Evolutionary conservation across 2,888 invertebrate species (phyloP), one percentile per base, ranked within the genome.

Genomic region (Drosophila aldrichi): DNA sequence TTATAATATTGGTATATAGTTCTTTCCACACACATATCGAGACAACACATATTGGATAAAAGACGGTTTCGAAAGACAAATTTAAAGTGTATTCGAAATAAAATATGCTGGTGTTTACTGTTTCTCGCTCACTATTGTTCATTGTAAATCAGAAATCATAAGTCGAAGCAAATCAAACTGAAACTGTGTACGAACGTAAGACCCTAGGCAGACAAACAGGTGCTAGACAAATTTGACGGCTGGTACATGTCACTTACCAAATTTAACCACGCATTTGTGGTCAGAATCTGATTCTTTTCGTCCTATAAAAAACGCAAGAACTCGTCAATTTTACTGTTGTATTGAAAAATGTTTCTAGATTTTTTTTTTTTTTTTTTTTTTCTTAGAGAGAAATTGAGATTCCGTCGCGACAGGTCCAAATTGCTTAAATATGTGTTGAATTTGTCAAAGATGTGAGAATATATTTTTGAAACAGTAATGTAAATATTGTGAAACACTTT

Each of bases 221-320:
- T 89, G 81, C 81, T 77, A 80, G 73, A 80, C 84, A 81, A 84
- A 69, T 68, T 81, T 82, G 66, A 89, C 71, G 81, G 77, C 92
- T 93, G 93, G 93, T 93, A 93, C 93, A 93, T 93, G 93, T 94
- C 94, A 97, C 98, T 97, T 96, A 98, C 98, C 97, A 98, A 95
- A 95, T 98, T 97, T 93, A 98, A 96, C 98, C 98, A 98, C 94
- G 98, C 97, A 95, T 98, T 98, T 94, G 98, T 98, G 93, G 98
- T 97, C 94, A 98, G 96, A 94, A 98, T 98, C 96, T 98, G 98
- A 95, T 98, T 98, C 96, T 98, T 99, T 96, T 99, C 99, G 94
- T 99, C 98, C 98, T 99, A 96, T 94, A 96, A 95, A 94, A 95
- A 92, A 92, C 81, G 84, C 87, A 86, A 81, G 81, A 79, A 64